A percentile compares a stretch with the other conserved stretches of the same genome.
phyloP scores from a whole-genome alignment of 2,797 vertebrate genomes.

The Sitta carolinensis region DNA sequence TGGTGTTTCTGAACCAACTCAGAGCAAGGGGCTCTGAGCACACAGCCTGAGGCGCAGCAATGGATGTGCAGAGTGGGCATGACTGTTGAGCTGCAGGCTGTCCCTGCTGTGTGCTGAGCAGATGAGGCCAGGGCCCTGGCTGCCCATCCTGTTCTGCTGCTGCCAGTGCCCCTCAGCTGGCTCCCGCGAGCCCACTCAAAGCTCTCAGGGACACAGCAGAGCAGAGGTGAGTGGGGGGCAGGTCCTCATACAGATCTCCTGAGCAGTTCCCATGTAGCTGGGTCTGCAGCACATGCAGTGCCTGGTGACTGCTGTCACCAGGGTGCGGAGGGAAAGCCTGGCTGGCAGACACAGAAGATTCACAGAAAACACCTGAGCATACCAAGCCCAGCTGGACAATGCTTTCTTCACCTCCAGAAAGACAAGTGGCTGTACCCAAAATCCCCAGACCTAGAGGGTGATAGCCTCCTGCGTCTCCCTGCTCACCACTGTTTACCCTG shows the following conservation, averaged over 20 bases:
- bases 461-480: background rate
- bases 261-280: background rate
- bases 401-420: background rate
- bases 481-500: background rate
- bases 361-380: background rate
- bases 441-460: background rate
- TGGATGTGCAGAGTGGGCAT: rapidly evolving
- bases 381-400: background rate
- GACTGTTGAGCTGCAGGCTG: background rate
- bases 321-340: background rate
- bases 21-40: background rate
- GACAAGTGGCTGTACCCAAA: background rate
- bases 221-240: background rate
- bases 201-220: background rate
- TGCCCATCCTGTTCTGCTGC: background rate
- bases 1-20: background rate
- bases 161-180: background rate
- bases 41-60: rapidly evolving
- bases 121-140: background rate
- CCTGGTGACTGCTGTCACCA: background rate
- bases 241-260: background rate
- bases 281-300: background rate
- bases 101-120: background rate
- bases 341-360: background rate
- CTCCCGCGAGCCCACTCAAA: rapidly evolving